phyloP scores from a whole-genome alignment of 1,140 invertebrate species.

The Phenacoccus solenopsis region DNA sequence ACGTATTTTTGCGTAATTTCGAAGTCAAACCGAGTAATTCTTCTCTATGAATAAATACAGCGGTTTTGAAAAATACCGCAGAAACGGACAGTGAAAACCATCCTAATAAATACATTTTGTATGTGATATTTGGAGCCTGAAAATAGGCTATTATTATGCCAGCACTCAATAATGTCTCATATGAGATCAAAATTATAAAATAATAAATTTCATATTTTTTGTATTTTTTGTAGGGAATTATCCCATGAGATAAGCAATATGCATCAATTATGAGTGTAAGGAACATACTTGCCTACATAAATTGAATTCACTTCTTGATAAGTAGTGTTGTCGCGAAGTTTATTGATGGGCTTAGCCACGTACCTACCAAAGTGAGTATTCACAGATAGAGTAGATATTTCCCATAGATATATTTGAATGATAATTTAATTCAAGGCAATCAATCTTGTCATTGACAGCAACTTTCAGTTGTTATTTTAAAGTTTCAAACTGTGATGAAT shows the following conservation, averaged over 20 bases:
- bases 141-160: not conserved
- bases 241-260: not conserved
- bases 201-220: not conserved
- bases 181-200: not conserved
- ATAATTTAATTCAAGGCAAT: too few species aligned
- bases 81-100: not conserved
- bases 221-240: not conserved
- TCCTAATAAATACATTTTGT: not conserved
- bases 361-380: too few species aligned
- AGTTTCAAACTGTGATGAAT: too few species aligned
- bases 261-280: not conserved
- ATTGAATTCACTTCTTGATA: too few species aligned
- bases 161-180: not conserved
- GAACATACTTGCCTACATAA: too few species aligned
- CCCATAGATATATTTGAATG: too few species aligned
- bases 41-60: not conserved
- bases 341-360: too few species aligned
- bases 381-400: too few species aligned
- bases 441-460: too few species aligned
- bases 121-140: not conserved
- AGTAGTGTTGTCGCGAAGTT: too few species aligned
- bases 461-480: too few species aligned
- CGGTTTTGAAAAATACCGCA: not conserved
- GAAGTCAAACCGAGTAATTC: not conserved
- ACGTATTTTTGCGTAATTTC: not conserved